Base-by-base conservation (phyloP, 1,140 invertebrate species). In the Papilio dardanus region DNA sequence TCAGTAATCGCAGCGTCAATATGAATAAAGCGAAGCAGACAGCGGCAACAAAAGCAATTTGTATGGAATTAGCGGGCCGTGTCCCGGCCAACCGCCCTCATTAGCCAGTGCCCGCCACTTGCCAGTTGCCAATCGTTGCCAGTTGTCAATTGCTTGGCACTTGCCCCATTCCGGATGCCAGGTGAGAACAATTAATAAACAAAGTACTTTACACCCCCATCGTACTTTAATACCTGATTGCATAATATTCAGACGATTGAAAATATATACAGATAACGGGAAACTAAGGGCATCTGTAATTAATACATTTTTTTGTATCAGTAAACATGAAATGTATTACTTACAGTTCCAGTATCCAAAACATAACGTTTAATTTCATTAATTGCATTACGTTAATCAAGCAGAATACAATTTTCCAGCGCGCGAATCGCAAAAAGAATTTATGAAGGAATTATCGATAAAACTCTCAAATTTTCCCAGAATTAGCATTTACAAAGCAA, bases 41-140 rank as follows among this genome's bases (percentile, higher is more conserved):
- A 62, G n/a, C 46, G 46, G 46, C 19, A 50, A 50, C 46, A 37
- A 50, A 62, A 62, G 54, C 24, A 62, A 62, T 62, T 62, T 62
- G 54, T 62, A 62, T 14, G 12, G 54, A 62, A 62, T 62, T 62
- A 62, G 54, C 24, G 54, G 2, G 21, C 8, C 54, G 24, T 62
- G 21, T 62, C 54, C 8, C 24, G 10, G 54, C 54, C 54, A 28
- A 28, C 24, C 54, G 50, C 50, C 50, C 50, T 54, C 50, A 54
- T 54, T 54, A 54, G n/a, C n/a, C n/a, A n/a, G 8, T 54, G 3
- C 7, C 7, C 50, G 19, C 24, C 54, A 24, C 54, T 24, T 62
- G 54, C 54, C 54, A 62, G 12, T 62, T 62, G 54, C 54, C 54
- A 28, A 28, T 62, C 54, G 50, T 24, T 54, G 50, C 50, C 50